Evolutionary conservation across 2,797 vertebrate genomes (phyloP).

Genomic region (Corythornis leucogaster): DNA sequence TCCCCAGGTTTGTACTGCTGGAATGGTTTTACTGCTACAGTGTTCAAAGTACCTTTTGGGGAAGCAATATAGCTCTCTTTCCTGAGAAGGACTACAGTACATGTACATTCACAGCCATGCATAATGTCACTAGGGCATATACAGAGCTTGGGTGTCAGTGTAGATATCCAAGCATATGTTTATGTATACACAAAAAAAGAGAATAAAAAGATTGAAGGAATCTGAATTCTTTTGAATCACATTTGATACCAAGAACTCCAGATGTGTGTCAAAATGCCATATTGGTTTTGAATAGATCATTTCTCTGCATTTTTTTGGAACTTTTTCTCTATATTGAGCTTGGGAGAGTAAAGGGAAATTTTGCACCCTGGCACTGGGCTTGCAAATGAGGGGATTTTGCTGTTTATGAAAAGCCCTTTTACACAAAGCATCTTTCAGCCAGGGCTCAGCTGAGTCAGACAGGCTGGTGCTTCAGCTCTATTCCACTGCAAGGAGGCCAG

Average conservation of each 20-base stretch:
- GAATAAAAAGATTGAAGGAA: neutral
- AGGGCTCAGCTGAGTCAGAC: neutral
- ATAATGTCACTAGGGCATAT: neutral
- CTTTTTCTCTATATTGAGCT: neutral
- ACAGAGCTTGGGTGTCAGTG: rapidly evolving
- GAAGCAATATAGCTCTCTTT: neutral
- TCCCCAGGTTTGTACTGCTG: conserved; percentile 8
- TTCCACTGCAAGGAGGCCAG: neutral
- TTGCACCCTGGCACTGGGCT: neutral
- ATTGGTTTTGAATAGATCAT: neutral
- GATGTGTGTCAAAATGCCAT: neutral
- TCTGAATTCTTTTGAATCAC: neutral
- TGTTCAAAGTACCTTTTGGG: conserved; percentile 10
- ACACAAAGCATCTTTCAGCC: neutral
- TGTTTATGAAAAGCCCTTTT: neutral
- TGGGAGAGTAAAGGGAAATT: neutral
- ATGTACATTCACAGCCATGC: rapidly evolving
- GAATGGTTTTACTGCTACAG: neutral
- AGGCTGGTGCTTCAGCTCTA: neutral
- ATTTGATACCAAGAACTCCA: neutral
- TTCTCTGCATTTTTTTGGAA: neutral
- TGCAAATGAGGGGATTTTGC: neutral
- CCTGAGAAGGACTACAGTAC: neutral
- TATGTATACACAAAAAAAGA: neutral
- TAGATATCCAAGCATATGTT: neutral